Evolutionary conservation across 2,797 vertebrate species (phyloP), one percentile per base, ranked within the genome.

Genomic region (Myiotriccus ornatus): DNA sequence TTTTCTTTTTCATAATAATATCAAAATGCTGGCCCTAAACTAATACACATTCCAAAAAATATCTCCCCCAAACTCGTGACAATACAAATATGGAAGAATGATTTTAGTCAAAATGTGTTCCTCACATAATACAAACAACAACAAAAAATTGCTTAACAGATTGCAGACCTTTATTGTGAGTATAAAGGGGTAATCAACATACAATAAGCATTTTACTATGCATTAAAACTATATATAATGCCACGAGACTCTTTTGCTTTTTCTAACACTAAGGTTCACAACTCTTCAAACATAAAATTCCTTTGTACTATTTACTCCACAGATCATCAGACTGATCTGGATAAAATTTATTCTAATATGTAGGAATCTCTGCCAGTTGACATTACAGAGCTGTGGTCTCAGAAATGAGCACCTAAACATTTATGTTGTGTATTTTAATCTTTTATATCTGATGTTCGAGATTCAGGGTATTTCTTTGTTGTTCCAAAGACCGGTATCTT

Each of bases 141-240:
- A 90, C 89, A 94, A 91, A 95, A 96, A 85, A 64, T 69, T 84
- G 94, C 91, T 95, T 93, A 97, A 95, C 90, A 98, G 97, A 96
- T 96, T 97, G 96, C 87, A 97, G 95, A 93, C 87, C 97, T 96
- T 97, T 97, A 95, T 93, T 96, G 95, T 95, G 95, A 97, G 59
- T 90, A 96, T 87, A 93, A 93, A 97, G 88, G 84, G 46, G 89
- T 95, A 97, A 97, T 94, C 96, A 96, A 89, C 85, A 97, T 68
- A 96, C 92, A 97, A 91, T 96, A 97, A 97, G 94, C 73, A 95
- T 87, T 96, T 95, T 94, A 97, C 55, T 87, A 90, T 92, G 94
- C 83, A 95, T 95, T 97, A 94, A 97, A 97, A 97, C 80, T 95
- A 94, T 95, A 97, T 84, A 92, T 84, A 87, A 97, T 94, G 84